phyloP scores from a whole-genome alignment of 2,888 invertebrate species.

The Halictus ligatus region DNA sequence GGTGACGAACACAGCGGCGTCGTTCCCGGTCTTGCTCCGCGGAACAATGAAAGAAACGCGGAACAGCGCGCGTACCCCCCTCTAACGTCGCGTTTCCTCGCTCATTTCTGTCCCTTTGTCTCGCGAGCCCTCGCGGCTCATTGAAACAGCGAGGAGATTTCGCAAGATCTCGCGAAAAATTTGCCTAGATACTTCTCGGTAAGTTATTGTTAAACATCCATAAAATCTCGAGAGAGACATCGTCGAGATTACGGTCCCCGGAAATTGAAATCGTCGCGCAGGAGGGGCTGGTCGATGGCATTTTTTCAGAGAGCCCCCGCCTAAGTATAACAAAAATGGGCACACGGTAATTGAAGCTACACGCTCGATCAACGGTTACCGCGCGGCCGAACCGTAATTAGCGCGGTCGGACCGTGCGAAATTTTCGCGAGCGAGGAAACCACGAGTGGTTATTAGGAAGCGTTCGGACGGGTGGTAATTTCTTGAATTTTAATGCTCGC shows the following conservation, averaged over 20 bases:
- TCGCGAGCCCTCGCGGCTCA: background rate
- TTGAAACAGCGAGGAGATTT: too few species aligned
- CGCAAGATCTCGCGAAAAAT: background rate
- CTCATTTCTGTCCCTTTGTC: background rate
- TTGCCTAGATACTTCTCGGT: too few species aligned
- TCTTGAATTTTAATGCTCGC: conserved; percentile 23
- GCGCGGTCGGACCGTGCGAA: conserved; percentile 34
- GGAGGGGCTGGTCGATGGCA: background rate
- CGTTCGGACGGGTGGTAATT: conserved; percentile 7
- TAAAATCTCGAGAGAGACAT: too few species aligned
- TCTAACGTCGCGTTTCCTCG: background rate
- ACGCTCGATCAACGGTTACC: conserved; percentile 23
- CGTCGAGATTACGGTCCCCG: background rate
- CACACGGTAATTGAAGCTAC: conserved; percentile 13
- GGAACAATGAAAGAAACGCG: background rate
- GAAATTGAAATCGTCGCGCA: background rate
- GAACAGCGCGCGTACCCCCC: background rate
- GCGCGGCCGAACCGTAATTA: conserved; percentile 24
- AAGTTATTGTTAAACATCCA: too few species aligned
- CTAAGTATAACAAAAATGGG: conserved; percentile 22
- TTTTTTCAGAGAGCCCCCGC: background rate
- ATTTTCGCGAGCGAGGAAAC: conserved; percentile 44
- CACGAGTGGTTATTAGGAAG: conserved; percentile 19
- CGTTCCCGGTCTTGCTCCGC: background rate
- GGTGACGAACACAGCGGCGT: conserved; percentile 1